Evolutionary conservation across 2,113 vertebrate species (phyloP), one percentile per base, ranked within the genome.

Genomic region (Puntigrus tetrazona): DNA sequence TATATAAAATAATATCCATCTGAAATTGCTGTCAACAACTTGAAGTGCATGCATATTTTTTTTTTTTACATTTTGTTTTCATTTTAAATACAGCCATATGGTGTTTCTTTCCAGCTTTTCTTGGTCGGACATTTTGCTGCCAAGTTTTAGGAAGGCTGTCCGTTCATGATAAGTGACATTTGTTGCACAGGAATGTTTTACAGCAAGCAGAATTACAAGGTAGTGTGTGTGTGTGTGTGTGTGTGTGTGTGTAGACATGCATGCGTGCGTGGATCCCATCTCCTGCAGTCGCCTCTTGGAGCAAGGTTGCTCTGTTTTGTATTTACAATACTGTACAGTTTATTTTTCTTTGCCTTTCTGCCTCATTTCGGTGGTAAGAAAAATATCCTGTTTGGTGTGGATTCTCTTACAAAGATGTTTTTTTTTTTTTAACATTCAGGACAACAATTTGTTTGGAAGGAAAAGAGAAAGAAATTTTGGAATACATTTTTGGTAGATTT

Each of bases 71-170:
- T 55, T 13, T 82, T 86, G 78, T 85, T 87, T 80, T 87, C 83
- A 86, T 91, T 91, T 88, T 92, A 88, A 69, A 27, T 36, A 63
- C 88, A 88, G 86, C 87, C 94, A 92, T 92, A 93, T 92, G 92
- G 92, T 92, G 89, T 88, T 93, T 91, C 91, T 91, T 87, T 89
- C 94, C 92, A 89, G 89, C 78, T 94, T 73, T 34, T 84, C 92
- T 92, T 87, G 92, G 95, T 94, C 90, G 91, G 93, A 92, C 93
- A 93, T 93, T 91, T 92, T 92, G 89, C 93, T 92, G 93, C 91
- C 92, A 92, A 95, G 95, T 95, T 95, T 96, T 94, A 95, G 95
- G 95, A 92, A 92, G 92, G 91, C 91, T 89, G 88, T 91, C 90
- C 91, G 91, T 92, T 92, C 91, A 88, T 86, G 81, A 86, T 83